A percentile compares a stretch with the other conserved stretches of the same genome.
Evolutionary conservation across 2,113 vertebrate genomes (phyloP).

Genomic region (Herpetotheres cachinnans): DNA sequence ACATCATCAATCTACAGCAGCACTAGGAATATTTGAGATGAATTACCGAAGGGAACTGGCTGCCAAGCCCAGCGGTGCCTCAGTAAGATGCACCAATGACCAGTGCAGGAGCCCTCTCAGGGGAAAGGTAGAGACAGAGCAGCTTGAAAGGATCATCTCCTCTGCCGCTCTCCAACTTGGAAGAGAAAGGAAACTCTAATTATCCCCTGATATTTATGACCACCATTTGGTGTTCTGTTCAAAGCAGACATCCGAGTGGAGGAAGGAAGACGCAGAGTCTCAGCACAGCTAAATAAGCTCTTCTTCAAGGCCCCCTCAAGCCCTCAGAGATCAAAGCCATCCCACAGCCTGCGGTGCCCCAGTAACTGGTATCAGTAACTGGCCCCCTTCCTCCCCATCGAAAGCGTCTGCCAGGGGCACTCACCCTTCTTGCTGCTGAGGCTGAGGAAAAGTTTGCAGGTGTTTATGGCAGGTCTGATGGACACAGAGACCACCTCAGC

Average conservation of each 20-base stretch:
- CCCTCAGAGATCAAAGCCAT: background rate
- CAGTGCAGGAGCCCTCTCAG: background rate
- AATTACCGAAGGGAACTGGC: background rate
- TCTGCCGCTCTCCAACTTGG: background rate
- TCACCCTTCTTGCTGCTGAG: background rate
- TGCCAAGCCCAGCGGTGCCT: background rate
- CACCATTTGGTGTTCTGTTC: background rate
- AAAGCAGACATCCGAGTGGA: background rate
- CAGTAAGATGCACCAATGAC: background rate
- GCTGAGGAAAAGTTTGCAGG: background rate
- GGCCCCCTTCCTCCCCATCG: background rate
- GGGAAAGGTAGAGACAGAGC: background rate
- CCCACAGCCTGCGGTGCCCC: background rate
- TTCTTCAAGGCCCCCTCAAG: background rate
- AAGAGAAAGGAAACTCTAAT: background rate
- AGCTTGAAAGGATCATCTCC: background rate
- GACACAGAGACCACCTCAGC: background rate
- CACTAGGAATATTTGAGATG: conserved; percentile 12
- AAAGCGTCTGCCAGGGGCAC: background rate
- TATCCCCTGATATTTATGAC: background rate
- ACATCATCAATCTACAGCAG: conserved; percentile 54
- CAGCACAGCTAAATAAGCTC: background rate
- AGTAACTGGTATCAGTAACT: no score
- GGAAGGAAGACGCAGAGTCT: background rate
- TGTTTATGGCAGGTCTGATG: background rate